Conservation (phyloP, 2,113 vertebrate genomes). For the Onychorhynchus coronatus region DNA sequence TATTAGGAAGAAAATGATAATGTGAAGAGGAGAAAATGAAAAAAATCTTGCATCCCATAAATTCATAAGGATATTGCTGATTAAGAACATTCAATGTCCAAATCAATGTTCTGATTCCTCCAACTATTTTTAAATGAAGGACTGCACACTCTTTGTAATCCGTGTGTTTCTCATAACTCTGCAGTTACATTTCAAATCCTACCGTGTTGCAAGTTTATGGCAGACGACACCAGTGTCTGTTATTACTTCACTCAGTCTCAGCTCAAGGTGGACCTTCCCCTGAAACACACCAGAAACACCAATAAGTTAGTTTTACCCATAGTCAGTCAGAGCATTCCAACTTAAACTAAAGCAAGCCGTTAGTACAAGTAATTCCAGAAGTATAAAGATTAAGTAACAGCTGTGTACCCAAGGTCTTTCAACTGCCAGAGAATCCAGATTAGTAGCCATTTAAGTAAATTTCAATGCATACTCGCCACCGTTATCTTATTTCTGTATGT, state of each 20-base stretch:
- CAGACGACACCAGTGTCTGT: slow-evolving; percentile 91
- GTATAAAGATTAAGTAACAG: not conserved
- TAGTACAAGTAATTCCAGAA: not conserved
- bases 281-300: slow-evolving; percentile 64
- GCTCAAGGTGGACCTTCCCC: slow-evolving; percentile 96
- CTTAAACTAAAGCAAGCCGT: not conserved
- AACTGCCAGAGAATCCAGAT: not conserved
- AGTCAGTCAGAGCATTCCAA: not conserved
- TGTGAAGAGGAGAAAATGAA: not conserved
- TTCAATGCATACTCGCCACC: not conserved
- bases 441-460: not conserved
- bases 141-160: not conserved
- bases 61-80: not conserved
- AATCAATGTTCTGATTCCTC: not conserved
- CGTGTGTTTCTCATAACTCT: not conserved
- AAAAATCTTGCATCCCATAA: not conserved
- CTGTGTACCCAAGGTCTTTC: not conserved
- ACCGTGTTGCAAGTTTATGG: slow-evolving; percentile 95
- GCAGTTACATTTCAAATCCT: slow-evolving; percentile 48
- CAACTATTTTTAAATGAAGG: not conserved
- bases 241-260: slow-evolving; percentile 96
- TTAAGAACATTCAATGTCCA: not conserved
- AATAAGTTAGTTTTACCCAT: not conserved
- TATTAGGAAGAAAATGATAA: not conserved
- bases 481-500: not conserved